Base-by-base conservation (phyloP, 2,113 vertebrate species). In the Nyctibius bracteatus region DNA sequence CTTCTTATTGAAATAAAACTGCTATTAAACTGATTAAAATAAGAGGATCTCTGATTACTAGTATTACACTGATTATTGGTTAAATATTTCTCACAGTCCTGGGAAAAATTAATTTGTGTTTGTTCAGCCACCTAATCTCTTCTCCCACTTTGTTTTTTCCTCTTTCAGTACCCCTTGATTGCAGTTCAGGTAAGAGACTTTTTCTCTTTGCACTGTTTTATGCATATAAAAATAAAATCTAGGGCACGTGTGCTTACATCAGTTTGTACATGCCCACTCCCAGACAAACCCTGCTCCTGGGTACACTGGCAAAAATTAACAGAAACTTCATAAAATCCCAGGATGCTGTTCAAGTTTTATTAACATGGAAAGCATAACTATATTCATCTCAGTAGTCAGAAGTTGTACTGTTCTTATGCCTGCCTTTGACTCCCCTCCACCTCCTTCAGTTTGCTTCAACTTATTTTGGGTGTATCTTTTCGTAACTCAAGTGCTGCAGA, bases 161-260 rank as follows among this genome's bases (percentile, higher is more conserved):
- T 93, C 20, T 96, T 96, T 89, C 93, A 97, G 97, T 97, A 97
- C 55, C 81, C 94, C 4, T 49, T 96, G 84, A 97, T 97, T 83
- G 30, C 79, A 66, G 18, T 98, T 74, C 82, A 90, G 97, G 97
- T 98, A 97, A 94, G 97, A 90, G 19, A 18, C 65, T 44, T 75
- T 92, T 58, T 81, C 16, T 37, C 28, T 92, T 71, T 75, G 7
- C 55, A 59, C 27, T 89, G 7, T 51, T 41, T 58, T 52, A 55
- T 4, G 3, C 25, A 22, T 71, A 8, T 51, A 23, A 68, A 75
- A 49, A 66, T n/a, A 80, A 74, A 86, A 70, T 28, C 6, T 54
- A 3, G 2, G 31, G n/a, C n/a, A 54, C 3, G 2, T 15, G 28
- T 47, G 9, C 16, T 51, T 62, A 16, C 16, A 4, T 22, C 4